These are phyloP conservation scores for Phrynosoma blainvillii DNA, from an alignment of 2,113 vertebrate genomes.

Conservation along the genomic window DNA sequence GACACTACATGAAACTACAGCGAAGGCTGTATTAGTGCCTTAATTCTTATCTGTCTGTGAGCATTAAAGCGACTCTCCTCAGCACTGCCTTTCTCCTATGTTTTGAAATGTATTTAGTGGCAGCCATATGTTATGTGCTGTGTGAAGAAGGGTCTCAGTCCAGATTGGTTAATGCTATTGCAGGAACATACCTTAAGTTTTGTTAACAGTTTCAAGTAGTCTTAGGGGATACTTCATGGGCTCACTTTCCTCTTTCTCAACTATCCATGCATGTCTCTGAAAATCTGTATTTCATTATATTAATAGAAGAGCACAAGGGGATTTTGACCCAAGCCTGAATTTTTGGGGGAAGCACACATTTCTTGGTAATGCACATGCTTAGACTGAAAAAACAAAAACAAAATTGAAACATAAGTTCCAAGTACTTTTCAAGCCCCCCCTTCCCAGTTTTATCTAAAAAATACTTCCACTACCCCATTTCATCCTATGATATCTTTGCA, in stretches of 20 bases:
- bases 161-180: neutral
- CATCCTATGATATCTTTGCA: neutral
- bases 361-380: neutral
- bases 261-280: neutral
- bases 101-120: accelerated
- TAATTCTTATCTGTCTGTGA: conserved; percentile 1
- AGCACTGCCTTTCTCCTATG: neutral
- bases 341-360: neutral
- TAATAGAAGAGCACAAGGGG: neutral
- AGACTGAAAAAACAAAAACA: neutral
- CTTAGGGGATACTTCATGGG: neutral
- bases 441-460: too few species aligned
- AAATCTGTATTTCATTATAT: neutral
- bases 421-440: too few species aligned
- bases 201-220: neutral
- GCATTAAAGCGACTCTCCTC: neutral
- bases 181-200: neutral
- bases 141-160: neutral
- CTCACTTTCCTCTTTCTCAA: neutral
- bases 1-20: conserved; percentile 8
- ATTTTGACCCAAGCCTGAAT: neutral
- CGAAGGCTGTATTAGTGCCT: accelerated
- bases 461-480: too few species aligned
- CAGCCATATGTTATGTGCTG: neutral
- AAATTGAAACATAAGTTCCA: too few species aligned